These are phyloP conservation scores for Pyrgus malvae DNA, from an alignment of 2,888 invertebrate genomes.

Conservation along the genomic window DNA sequence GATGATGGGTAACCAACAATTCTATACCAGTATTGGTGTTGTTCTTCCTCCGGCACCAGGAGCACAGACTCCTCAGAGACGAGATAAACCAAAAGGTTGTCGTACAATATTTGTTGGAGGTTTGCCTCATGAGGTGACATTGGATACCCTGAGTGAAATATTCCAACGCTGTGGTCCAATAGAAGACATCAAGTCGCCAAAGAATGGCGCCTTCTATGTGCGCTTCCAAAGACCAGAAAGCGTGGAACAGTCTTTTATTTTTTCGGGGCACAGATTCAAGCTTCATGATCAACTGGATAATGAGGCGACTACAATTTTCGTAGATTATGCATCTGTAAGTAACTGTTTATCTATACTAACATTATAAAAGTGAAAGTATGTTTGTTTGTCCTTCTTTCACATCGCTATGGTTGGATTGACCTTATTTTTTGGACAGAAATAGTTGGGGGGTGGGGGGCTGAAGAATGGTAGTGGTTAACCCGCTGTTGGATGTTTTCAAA, in stretches of 20 bases:
- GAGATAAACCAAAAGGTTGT: constrained; percentile 94
- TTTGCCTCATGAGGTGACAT: constrained; percentile 91
- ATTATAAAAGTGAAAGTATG: no score
- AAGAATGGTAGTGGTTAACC: no score
- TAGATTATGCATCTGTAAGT: constrained; percentile 89
- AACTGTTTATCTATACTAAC: background rate
- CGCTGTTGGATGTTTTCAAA: no score
- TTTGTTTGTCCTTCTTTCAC: no score
- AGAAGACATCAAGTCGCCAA: constrained; percentile 85
- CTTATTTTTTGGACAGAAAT: no score
- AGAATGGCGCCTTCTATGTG: constrained; percentile 95
- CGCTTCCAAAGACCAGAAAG: constrained; percentile 90
- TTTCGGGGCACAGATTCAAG: constrained; percentile 90
- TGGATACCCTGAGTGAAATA: constrained; percentile 91
- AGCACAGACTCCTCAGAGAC: constrained; percentile 88
- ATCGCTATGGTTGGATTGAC: no score
- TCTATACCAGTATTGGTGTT: constrained; percentile 86
- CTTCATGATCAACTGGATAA: constrained; percentile 87
- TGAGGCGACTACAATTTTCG: constrained; percentile 89
- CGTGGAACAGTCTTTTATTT: constrained; percentile 91
- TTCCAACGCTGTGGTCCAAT: constrained; percentile 87
- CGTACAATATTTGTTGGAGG: constrained; percentile 96
- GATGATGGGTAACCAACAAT: constrained; percentile 46
- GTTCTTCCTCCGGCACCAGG: constrained; percentile 93
- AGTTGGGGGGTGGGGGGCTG: no score